Evolutionary conservation across 2,888 invertebrate genomes (phyloP), one percentile per base, ranked within the genome.

Genomic region (Drosophila prolongata): DNA sequence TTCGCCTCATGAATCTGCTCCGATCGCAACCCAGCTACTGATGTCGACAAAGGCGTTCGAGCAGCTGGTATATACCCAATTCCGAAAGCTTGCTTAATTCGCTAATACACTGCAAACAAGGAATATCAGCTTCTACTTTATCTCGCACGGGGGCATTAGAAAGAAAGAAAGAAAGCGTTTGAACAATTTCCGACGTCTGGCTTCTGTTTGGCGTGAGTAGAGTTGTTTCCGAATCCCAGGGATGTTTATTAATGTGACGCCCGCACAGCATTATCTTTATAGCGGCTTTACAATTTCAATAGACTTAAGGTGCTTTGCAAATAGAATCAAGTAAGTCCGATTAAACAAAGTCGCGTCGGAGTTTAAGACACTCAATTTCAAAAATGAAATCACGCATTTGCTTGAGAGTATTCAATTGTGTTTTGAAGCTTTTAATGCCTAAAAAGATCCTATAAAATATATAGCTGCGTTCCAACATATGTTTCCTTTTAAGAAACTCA

Each of bases 1-100:
- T 56, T 49, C 1, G 4, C 5, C 14, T 3, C 40, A 11, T 16
- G 19, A 50, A n/a, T 8, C 67, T 37, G 44, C 56, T 27, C 50
- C 42, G 42, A 35, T 72, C 61, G 83, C 67, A 40, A 56, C 40
- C 27, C 19, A 27, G 27, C 50, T 34, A 77, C 67, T 65, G 71
- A 65, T 43, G 68, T 54, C 10, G 57, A 53, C 27, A 40, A 65
- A 43, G 13, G 14, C 4, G 16, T 14, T 11, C 24, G 35, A 62
- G 35, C 47, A 43, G 14, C 24, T 50, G 49, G 19, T 68, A 59
- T 42, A 38, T 53, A 59, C 27, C 14, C 34, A 40, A 43, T n/a
- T 44, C 38, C 13, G 38, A 30, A 19, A 30, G 11, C 46, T n/a
- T n/a, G 30, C 14, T 30, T 58, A 58, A 30, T 14, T 27, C 27